Percentiles rank a stretch among this genome's conserved stretches.
phyloP scores from a whole-genome alignment of 2,113 vertebrate genomes.

The Dromaius novaehollandiae region DNA sequence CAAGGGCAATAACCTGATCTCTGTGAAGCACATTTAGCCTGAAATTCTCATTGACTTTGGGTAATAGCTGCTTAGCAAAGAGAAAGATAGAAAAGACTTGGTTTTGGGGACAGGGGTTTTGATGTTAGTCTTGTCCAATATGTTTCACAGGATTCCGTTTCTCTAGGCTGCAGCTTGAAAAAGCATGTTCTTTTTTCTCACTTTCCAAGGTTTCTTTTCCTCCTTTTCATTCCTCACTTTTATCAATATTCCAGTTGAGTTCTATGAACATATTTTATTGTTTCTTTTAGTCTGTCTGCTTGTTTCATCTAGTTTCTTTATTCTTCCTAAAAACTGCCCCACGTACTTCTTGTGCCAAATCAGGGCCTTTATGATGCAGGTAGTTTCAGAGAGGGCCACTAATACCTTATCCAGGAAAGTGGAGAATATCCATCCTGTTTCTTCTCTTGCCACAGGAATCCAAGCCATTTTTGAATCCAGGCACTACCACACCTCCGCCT shows the following conservation, averaged over 20 bases:
- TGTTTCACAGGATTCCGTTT: neutral
- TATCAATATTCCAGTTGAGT: neutral
- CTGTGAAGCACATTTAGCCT: neutral
- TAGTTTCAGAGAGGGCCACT: neutral
- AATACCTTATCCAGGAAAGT: neutral
- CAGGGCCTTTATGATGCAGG: rapidly evolving
- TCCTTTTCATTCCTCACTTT: neutral
- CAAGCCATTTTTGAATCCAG: neutral
- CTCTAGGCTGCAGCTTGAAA: neutral
- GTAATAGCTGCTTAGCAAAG: neutral
- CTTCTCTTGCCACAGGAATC: neutral
- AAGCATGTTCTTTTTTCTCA: neutral
- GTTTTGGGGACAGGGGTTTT: neutral
- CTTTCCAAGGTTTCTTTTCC: neutral
- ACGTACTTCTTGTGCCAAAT: neutral
- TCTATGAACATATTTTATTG: neutral
- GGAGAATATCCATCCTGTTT: neutral
- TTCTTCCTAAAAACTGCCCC: neutral
- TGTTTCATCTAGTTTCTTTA: neutral
- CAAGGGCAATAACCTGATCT: neutral
- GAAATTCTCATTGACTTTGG: neutral
- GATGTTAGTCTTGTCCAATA: neutral
- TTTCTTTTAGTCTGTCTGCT: neutral
- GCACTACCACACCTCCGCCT: rapidly evolving
- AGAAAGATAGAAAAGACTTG: neutral